Conservation (phyloP, 2,113 vertebrate species). For the Procavia capensis region DNA sequence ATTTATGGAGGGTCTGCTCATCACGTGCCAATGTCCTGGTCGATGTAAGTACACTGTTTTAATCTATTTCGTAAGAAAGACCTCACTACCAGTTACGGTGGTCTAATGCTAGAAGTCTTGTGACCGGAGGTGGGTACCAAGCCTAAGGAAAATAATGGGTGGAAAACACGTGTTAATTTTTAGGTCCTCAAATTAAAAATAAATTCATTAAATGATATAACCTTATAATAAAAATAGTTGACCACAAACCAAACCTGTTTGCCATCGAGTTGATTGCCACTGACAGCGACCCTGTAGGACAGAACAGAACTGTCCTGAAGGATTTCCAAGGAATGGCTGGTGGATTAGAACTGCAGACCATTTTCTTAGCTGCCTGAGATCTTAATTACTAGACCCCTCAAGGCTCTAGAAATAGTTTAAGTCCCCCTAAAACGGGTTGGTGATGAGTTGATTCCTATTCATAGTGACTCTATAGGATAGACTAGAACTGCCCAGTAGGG, state of each 20-base stretch:
- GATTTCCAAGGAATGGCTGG: neutral
- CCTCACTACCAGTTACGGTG: neutral
- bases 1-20: neutral
- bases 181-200: slow-evolving; percentile 42
- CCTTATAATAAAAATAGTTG: neutral
- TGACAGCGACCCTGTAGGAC: neutral
- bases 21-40: neutral
- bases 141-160: neutral
- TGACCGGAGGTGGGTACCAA: neutral
- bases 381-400: too few relatives aligned
- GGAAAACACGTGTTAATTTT: neutral
- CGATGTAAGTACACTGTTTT: neutral
- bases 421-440: neutral
- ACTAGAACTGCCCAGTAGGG: neutral
- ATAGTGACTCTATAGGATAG: neutral
- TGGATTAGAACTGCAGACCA: too few relatives aligned
- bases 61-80: neutral
- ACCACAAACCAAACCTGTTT: neutral
- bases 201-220: neutral
- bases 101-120: neutral
- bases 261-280: neutral
- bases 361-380: too few relatives aligned
- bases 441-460: neutral
- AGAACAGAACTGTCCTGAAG: neutral
- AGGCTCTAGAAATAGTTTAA: too few relatives aligned